Evolutionary conservation across 2,888 invertebrate genomes (phyloP), one percentile per base, ranked within the genome.

Genomic region (Vesta saturnalis): DNA sequence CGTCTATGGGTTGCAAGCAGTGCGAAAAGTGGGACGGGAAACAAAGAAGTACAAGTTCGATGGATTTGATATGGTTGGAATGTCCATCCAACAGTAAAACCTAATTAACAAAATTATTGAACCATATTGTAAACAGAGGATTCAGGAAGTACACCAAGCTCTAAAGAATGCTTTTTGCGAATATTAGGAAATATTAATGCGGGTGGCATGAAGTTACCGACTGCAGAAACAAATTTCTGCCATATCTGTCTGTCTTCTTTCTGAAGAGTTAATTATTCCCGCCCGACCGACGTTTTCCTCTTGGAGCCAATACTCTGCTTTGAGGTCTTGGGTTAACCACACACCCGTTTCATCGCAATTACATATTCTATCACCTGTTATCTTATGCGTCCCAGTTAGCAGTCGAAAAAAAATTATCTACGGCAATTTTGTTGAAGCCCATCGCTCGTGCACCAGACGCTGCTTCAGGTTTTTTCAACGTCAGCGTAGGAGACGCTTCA

Each of bases 41-140:
- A n/a, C n/a, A n/a, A n/a, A n/a, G n/a, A n/a, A n/a, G n/a, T n/a
- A n/a, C n/a, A n/a, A n/a, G n/a, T n/a, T n/a, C n/a, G n/a, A n/a
- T n/a, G n/a, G 12, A 23, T 56, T 12, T 67, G 64, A 6, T 54
- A 57, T 30, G 10, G 62, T 15, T 19, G n/a, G n/a, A n/a, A n/a
- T n/a, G n/a, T n/a, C n/a, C n/a, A n/a, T n/a, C n/a, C n/a, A 72
- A 10, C 10, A 30, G 30, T 30, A 16, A 71, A 30, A 19, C 46
- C 60, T 43, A 15, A 47, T 47, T 47, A n/a, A 47, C 14, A 47
- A 47, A 14, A 14, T n/a, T n/a, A n/a, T n/a, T n/a, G n/a, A n/a
- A n/a, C n/a, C n/a, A n/a, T n/a, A 30, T 30, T 30, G 30, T 30
- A 30, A 30, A 30, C 5, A 30, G 10, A 30, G 30, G 10, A 30